Percentiles rank a stretch among this genome's conserved stretches.
These are phyloP conservation scores for Allobates femoralis DNA, from an alignment of 2,797 vertebrate genomes.

Conservation along the genomic window DNA sequence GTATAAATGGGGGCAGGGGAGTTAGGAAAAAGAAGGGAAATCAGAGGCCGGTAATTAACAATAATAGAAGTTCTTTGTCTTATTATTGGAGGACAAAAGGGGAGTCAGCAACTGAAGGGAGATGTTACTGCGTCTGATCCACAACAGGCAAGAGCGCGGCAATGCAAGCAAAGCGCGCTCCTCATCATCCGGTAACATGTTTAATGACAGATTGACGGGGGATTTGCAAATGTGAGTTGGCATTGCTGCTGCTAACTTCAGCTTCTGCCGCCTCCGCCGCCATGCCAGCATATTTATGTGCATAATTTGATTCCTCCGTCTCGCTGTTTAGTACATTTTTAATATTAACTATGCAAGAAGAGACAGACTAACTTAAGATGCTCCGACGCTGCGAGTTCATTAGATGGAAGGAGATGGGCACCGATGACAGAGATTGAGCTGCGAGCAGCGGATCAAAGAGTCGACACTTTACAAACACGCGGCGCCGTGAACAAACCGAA, in stretches of 20 bases:
- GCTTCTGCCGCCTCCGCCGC: conserved; percentile 85
- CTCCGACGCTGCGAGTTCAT: conserved; percentile 86
- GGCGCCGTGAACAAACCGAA: conserved; percentile 65
- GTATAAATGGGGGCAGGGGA: conserved; percentile 62
- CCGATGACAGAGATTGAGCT: conserved; percentile 77
- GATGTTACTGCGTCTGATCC: conserved; percentile 92
- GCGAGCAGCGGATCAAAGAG: conserved; percentile 72
- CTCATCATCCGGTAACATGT: conserved; percentile 99
- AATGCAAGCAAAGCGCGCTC: conserved; percentile 88
- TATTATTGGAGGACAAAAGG: conserved; percentile 83
- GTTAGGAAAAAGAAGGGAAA: neutral
- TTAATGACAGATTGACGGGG: conserved; percentile 98
- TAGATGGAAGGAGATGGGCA: conserved; percentile 83
- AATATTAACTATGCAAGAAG: conserved; percentile 86
- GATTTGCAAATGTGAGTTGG: conserved; percentile 93
- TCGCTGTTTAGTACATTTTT: conserved; percentile 88
- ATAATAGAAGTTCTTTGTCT: conserved; percentile 77
- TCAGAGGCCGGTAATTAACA: conserved; percentile 80
- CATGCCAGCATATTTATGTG: conserved; percentile 91
- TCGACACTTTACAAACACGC: conserved; percentile 69
- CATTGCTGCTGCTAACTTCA: conserved; percentile 88
- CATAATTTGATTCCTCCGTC: conserved; percentile 91
- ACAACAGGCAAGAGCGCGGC: conserved; percentile 84
- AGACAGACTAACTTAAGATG: conserved; percentile 83
- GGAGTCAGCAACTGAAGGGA: conserved; percentile 86